Conservation (phyloP, 2,797 vertebrate genomes). For the Macropus fuliginosus region DNA sequence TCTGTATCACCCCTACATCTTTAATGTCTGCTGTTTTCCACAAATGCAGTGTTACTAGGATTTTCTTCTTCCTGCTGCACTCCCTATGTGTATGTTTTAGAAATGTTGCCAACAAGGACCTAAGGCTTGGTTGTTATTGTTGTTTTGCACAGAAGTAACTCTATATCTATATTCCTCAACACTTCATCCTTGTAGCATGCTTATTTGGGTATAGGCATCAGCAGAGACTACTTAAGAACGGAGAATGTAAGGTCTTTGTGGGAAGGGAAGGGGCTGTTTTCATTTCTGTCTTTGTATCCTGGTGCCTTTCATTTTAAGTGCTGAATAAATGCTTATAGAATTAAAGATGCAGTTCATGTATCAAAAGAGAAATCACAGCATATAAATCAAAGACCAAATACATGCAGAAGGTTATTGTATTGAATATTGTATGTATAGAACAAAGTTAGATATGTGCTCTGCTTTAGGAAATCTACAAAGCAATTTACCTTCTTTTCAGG, state of each 20-base stretch:
- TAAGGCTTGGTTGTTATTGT: not conserved
- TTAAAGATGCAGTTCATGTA: not conserved
- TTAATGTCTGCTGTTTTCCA: not conserved
- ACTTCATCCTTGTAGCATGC: not conserved
- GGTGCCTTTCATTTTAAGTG: not conserved
- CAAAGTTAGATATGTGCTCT: conserved; percentile 53
- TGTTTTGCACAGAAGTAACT: not conserved
- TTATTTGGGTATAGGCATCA: conserved; percentile 20
- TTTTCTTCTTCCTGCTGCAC: not conserved
- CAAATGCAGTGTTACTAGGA: not conserved
- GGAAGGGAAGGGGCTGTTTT: not conserved
- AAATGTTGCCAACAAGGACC: conserved; percentile 20
- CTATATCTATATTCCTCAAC: conserved; percentile 12
- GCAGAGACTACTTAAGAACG: conserved; percentile 45
- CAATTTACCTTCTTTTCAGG: conserved; percentile 74
- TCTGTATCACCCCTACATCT: not conserved
- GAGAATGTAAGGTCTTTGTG: not conserved
- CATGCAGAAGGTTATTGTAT: conserved; percentile 37
- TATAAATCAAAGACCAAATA: conserved; percentile 56
- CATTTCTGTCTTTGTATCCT: not conserved
- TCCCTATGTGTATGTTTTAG: not conserved
- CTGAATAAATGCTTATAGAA: not conserved
- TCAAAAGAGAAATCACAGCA: conserved; percentile 14
- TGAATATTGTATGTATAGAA: conserved; percentile 63
- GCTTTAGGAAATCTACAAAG: conserved; percentile 73